Percentiles rank a stretch among this genome's conserved stretches.
Conservation (phyloP, 2,888 invertebrate species). For the Eupeodes luniger region DNA sequence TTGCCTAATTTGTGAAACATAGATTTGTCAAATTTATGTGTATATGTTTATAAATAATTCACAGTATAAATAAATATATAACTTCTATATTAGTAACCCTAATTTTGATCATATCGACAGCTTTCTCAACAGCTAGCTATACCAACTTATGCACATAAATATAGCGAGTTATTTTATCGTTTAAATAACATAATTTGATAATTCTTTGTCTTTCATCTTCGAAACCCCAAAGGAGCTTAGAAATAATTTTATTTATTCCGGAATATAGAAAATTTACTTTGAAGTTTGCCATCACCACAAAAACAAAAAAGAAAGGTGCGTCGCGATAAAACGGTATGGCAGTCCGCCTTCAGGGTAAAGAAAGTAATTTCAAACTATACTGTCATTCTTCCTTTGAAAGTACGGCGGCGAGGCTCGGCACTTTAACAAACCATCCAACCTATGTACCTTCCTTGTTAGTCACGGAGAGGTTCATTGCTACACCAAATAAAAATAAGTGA, state of each 20-base stretch:
- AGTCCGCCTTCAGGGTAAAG: background rate
- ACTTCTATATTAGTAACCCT: background rate
- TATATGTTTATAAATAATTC: background rate
- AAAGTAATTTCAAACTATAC: slow-evolving; percentile 9
- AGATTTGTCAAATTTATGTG: too few relatives aligned
- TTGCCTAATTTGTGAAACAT: too few relatives aligned
- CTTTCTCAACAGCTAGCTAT: background rate
- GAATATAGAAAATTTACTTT: background rate
- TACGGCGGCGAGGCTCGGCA: too few relatives aligned
- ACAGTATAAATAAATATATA: background rate
- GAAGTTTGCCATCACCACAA: background rate
- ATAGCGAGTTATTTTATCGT: background rate
- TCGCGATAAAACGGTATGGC: too few relatives aligned
- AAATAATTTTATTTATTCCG: slow-evolving; percentile 14
- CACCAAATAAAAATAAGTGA: background rate
- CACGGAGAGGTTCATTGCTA: too few relatives aligned
- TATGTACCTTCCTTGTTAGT: background rate
- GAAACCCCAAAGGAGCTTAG: background rate
- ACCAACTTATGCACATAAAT: background rate
- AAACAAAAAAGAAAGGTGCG: background rate
- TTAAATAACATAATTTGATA: background rate
- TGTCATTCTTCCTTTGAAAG: background rate
- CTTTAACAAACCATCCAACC: background rate
- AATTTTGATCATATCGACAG: background rate
- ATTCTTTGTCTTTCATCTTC: slow-evolving; percentile 10